Percentiles rank a stretch among this genome's conserved stretches.
Conservation (phyloP, 64 coral and sea anemone genomes). For the Actinia tenebrosa region DNA sequence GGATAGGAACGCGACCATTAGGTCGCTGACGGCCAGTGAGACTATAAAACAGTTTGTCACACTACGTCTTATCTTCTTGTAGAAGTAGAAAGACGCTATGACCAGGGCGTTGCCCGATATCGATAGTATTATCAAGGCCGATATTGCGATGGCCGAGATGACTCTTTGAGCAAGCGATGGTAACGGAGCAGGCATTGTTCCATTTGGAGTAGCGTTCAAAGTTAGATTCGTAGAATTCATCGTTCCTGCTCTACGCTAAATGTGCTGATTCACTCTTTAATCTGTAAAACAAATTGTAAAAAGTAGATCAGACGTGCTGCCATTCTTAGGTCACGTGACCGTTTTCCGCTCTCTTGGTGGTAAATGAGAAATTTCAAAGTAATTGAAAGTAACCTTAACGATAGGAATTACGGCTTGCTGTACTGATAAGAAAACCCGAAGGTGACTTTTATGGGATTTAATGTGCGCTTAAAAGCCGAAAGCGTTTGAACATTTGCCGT, state of each 20-base stretch:
- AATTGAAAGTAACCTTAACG: not conserved
- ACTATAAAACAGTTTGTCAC: slow-evolving; percentile 92
- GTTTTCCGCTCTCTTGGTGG: not conserved
- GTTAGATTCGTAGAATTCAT: slow-evolving; percentile 6
- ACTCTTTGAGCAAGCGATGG: slow-evolving; percentile 59
- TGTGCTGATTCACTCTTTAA: not conserved
- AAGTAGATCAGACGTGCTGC: not conserved
- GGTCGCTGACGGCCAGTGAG: slow-evolving; percentile 68
- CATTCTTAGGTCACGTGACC: not conserved
- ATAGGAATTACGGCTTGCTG: not conserved
- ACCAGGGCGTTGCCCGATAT: slow-evolving; percentile 76
- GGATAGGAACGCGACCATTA: slow-evolving; percentile 75
- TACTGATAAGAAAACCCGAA: not conserved
- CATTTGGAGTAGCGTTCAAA: not conserved
- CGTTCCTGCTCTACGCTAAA: not conserved
- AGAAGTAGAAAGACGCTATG: slow-evolving; percentile 70
- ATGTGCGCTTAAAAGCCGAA: not conserved
- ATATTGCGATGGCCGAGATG: slow-evolving; percentile 74
- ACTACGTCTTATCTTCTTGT: slow-evolving; percentile 67
- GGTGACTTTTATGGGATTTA: not conserved
- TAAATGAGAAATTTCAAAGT: not conserved
- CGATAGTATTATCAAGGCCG: slow-evolving; percentile 72
- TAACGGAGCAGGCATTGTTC: not conserved
- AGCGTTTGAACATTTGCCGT: not conserved
- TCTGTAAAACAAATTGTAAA: not conserved